These are phyloP conservation scores for Pterostichus niger DNA, from an alignment of 2,888 invertebrate species.

Conservation along the genomic window DNA sequence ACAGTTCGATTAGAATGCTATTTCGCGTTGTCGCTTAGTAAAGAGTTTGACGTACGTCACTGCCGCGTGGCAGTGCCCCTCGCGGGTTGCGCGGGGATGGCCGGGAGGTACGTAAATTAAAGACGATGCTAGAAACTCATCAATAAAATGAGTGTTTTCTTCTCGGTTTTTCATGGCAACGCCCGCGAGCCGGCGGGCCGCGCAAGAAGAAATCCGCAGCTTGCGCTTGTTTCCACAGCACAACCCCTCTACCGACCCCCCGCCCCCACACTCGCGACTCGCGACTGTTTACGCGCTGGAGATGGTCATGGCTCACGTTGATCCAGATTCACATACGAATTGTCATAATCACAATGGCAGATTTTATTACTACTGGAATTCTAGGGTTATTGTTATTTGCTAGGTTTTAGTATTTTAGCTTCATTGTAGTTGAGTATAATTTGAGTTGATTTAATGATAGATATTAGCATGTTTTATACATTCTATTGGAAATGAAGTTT, in stretches of 20 bases:
- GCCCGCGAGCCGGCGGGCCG: constrained; percentile 51
- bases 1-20: too few relatives aligned
- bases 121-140: constrained; percentile 67
- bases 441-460: too few relatives aligned
- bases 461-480: too few relatives aligned
- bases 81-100: not conserved
- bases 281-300: constrained; percentile 1
- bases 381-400: not conserved
- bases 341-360: constrained; percentile 38
- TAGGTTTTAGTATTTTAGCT: too few relatives aligned
- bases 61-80: not conserved
- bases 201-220: constrained; percentile 43
- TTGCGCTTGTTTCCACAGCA: constrained; percentile 40
- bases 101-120: constrained; percentile 65
- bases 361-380: constrained; percentile 16
- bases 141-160: constrained; percentile 67
- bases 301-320: not conserved
- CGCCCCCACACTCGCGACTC: constrained; percentile 2
- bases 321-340: constrained; percentile 3
- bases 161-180: constrained; percentile 67
- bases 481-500: too few relatives aligned
- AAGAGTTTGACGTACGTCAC: constrained; percentile 25
- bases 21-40: not conserved
- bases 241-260: constrained; percentile 2
- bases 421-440: too few relatives aligned